These are phyloP conservation scores for Drosophila punjabiensis DNA, from an alignment of 1,140 invertebrate genomes.

Conservation along the genomic window DNA sequence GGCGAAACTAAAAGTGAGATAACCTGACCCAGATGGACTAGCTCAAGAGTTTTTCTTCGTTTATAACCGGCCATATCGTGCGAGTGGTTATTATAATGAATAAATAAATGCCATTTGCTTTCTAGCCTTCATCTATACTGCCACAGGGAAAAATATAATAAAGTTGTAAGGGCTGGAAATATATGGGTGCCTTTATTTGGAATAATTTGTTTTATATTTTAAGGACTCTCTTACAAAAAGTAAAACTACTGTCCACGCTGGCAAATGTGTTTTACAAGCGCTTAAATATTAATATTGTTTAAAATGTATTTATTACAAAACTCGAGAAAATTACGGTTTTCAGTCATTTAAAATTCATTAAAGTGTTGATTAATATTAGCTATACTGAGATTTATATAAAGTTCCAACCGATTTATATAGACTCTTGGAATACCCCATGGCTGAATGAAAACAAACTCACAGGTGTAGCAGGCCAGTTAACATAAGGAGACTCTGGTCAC, in stretches of 20 bases:
- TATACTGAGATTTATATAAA: too few species aligned
- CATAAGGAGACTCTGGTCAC: too few species aligned
- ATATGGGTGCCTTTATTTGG: background rate
- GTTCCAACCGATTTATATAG: background rate
- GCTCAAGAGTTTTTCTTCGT: constrained; percentile 10
- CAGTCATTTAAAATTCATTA: background rate
- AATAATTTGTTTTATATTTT: constrained; percentile 1
- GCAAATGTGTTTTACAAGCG: background rate
- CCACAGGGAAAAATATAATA: background rate
- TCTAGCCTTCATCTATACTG: background rate
- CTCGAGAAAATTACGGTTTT: background rate
- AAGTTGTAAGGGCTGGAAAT: background rate
- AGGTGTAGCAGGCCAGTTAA: too few species aligned
- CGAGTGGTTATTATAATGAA: constrained; percentile 8
- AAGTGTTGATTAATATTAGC: background rate
- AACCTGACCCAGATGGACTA: constrained; percentile 35
- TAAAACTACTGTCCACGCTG: background rate
- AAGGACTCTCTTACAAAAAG: background rate
- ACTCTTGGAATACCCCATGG: background rate
- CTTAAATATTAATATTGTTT: background rate
- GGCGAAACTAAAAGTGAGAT: constrained; percentile 32
- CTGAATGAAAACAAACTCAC: constrained; percentile 6
- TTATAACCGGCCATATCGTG: constrained; percentile 9
- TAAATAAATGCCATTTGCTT: constrained; percentile 9
- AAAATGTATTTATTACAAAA: background rate